Conservation (phyloP, 1,140 invertebrate species). For the Atopsyche davidsoni region DNA sequence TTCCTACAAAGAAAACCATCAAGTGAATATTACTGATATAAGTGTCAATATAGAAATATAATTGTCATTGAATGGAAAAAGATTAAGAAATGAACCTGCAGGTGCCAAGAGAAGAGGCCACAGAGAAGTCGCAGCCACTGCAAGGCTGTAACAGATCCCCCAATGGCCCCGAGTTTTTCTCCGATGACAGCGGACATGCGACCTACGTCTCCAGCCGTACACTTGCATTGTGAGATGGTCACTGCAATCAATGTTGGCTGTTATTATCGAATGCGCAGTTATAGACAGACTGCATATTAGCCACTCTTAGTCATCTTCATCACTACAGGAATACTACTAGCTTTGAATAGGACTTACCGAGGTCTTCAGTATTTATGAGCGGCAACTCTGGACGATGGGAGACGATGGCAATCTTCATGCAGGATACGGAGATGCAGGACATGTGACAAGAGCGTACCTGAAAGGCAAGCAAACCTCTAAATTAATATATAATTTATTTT, state of each 20-base stretch:
- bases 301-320: too few relatives aligned
- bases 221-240: slow-evolving; percentile 64
- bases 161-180: slow-evolving; percentile 61
- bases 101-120: slow-evolving; percentile 51
- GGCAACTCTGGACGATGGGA: slow-evolving; percentile 35
- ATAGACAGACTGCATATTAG: too few relatives aligned
- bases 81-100: too few relatives aligned
- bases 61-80: too few relatives aligned
- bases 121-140: slow-evolving; percentile 62
- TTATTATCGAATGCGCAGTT: too few relatives aligned
- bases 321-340: too few relatives aligned
- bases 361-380: slow-evolving; percentile 41
- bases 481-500: too few relatives aligned
- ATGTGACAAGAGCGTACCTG: slow-evolving; percentile 59
- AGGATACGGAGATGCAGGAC: slow-evolving; percentile 64
- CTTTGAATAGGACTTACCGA: slow-evolving; percentile 39
- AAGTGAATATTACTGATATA: slow-evolving; percentile 8
- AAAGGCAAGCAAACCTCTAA: slow-evolving; percentile 8
- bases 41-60: slow-evolving; percentile 8
- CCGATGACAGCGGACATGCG: slow-evolving; percentile 67
- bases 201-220: slow-evolving; percentile 63
- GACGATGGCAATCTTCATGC: slow-evolving; percentile 57
- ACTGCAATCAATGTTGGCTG: slow-evolving; percentile 45
- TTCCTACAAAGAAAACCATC: slow-evolving; percentile 38
- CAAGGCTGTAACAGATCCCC: slow-evolving; percentile 55